phyloP scores from a whole-genome alignment of 1,140 invertebrate species.

The Tetragnatha versicolor region DNA sequence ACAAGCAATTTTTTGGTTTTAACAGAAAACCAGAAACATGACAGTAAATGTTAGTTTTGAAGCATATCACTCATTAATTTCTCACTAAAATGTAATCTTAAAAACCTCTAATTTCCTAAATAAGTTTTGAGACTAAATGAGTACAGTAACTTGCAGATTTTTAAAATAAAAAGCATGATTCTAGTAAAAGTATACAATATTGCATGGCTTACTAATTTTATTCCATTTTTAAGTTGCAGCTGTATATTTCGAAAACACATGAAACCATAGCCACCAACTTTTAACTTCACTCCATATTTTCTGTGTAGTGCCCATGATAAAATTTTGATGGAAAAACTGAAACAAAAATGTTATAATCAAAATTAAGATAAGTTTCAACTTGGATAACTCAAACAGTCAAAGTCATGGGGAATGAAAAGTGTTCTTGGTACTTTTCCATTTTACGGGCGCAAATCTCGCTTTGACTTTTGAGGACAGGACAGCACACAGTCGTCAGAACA shows the following conservation, averaged over 20 bases:
- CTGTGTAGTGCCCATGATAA: conserved; percentile 42
- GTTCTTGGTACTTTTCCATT: too few relatives aligned
- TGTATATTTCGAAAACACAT: conserved; percentile 43
- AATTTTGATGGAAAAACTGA: conserved; percentile 19
- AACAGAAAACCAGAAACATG: too few relatives aligned
- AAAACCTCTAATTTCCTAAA: too few relatives aligned
- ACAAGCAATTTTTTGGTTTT: too few relatives aligned
- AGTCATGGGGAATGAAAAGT: too few relatives aligned
- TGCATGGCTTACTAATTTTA: conserved; percentile 27
- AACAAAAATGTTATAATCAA: not conserved
- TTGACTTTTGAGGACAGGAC: too few relatives aligned
- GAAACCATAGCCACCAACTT: conserved; percentile 46
- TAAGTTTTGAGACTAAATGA: not conserved
- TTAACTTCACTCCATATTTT: conserved; percentile 52
- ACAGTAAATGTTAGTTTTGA: too few relatives aligned
- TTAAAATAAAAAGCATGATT: not conserved
- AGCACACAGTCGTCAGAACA: too few relatives aligned
- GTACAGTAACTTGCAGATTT: not conserved
- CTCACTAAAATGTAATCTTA: too few relatives aligned
- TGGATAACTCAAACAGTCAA: not conserved
- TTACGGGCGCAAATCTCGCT: too few relatives aligned
- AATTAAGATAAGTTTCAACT: not conserved
- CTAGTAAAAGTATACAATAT: not conserved
- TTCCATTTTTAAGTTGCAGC: conserved; percentile 29
- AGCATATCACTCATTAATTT: too few relatives aligned